These are phyloP conservation scores for Typhlichthys eigenmanni DNA, from an alignment of 2,797 vertebrate genomes.

Conservation along the genomic window DNA sequence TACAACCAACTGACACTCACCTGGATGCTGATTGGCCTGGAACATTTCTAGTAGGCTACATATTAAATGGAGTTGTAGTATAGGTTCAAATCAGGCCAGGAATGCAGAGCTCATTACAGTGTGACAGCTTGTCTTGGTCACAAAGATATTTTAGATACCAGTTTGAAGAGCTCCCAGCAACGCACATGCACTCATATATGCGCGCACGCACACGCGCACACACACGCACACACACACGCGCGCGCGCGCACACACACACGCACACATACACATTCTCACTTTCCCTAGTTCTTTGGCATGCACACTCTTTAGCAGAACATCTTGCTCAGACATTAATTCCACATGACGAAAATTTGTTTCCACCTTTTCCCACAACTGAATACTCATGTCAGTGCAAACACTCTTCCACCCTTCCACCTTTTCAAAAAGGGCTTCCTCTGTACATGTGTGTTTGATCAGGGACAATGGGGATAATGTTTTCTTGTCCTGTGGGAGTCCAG, in stretches of 20 bases:
- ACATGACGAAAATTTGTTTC: neutral
- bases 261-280: constrained; percentile 9
- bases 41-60: constrained; percentile 7
- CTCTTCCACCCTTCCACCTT: constrained; percentile 57
- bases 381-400: constrained; percentile 30
- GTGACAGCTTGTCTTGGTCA: constrained; percentile 65
- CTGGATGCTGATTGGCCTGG: too few species aligned
- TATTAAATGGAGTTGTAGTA: constrained; percentile 30
- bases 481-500: constrained; percentile 39
- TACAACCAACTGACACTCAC: too few species aligned
- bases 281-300: constrained; percentile 11
- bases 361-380: constrained; percentile 32
- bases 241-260: constrained; percentile 22
- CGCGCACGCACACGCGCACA: neutral
- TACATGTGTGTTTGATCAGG: constrained; percentile 40
- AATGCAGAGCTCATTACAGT: constrained; percentile 68
- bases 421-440: constrained; percentile 63
- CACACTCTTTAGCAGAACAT: neutral
- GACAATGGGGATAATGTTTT: constrained; percentile 49
- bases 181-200: constrained; percentile 31
- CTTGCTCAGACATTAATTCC: neutral
- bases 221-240: constrained; percentile 9
- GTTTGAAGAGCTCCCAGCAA: constrained; percentile 60
- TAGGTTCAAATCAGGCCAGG: constrained; percentile 49
- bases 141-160: constrained; percentile 51